Conservation (phyloP, 2,113 vertebrate species). For the Erythrocercus mccallii region DNA sequence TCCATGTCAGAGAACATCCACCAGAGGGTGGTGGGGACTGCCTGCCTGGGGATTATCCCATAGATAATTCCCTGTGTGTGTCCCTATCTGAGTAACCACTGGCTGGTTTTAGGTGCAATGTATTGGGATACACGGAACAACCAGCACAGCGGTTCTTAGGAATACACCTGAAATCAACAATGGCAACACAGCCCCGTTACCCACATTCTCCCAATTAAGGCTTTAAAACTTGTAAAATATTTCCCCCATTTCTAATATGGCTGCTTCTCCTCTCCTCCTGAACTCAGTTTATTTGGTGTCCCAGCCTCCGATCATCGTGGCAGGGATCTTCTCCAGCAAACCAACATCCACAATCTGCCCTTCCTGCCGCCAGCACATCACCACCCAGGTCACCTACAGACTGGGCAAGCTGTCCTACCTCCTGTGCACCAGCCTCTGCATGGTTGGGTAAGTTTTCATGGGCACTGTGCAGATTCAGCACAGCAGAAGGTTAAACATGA, state of each 20-base stretch:
- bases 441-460: constrained; percentile 51
- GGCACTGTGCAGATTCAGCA: background rate
- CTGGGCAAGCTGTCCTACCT: constrained; percentile 48
- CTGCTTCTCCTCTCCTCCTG: background rate
- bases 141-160: background rate
- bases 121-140: background rate
- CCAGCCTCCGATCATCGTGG: constrained; percentile 50
- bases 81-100: accelerated
- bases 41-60: background rate
- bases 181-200: accelerated
- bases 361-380: constrained; percentile 67
- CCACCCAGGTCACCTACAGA: constrained; percentile 57
- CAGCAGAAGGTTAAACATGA: background rate
- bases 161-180: background rate
- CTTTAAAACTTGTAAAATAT: background rate
- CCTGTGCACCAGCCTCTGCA: constrained; percentile 21
- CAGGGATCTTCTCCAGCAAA: constrained; percentile 63
- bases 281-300: constrained; percentile 38
- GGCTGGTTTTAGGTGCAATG: background rate
- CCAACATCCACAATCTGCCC: constrained; percentile 65
- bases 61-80: background rate
- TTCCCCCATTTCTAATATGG: background rate
- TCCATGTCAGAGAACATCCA: background rate
- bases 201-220: background rate
- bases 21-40: background rate